A percentile compares a stretch with the other conserved stretches of the same genome.
Evolutionary conservation across 1,140 invertebrate species (phyloP).

Genomic region (Pseudomyrmex dendroicus): DNA sequence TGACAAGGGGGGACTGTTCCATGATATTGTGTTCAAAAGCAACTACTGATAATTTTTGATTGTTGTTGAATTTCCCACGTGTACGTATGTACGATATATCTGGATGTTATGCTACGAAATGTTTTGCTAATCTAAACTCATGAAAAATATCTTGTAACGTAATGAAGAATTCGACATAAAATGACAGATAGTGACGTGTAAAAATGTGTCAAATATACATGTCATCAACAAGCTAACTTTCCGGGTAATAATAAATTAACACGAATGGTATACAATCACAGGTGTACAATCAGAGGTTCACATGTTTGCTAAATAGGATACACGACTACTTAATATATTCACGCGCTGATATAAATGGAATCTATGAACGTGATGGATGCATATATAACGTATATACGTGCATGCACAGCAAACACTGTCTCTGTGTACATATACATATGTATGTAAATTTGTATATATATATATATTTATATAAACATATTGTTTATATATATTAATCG

Average conservation of each 20-base stretch:
- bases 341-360: constrained; percentile 21
- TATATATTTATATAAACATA: constrained; percentile 25
- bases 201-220: constrained; percentile 21
- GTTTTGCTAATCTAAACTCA: background rate
- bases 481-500: too few species aligned
- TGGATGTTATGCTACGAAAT: constrained; percentile 5
- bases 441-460: constrained; percentile 25
- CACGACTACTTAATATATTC: constrained; percentile 36
- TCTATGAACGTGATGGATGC: constrained; percentile 28
- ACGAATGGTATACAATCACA: constrained; percentile 40
- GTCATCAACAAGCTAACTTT: constrained; percentile 37
- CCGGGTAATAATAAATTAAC: constrained; percentile 43
- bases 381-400: constrained; percentile 25
- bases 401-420: constrained; percentile 44
- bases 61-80: constrained; percentile 15
- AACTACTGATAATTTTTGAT: background rate
- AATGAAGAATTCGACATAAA: constrained; percentile 19
- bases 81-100: background rate
- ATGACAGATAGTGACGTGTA: constrained; percentile 21
- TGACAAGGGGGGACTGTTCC: background rate
- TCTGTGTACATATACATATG: constrained; percentile 38
- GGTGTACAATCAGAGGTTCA: constrained; percentile 40
- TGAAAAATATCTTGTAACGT: background rate
- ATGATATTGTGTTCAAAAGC: background rate
- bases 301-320: background rate